phyloP scores from a whole-genome alignment of 2,888 invertebrate genomes.

The Lottia scabra region DNA sequence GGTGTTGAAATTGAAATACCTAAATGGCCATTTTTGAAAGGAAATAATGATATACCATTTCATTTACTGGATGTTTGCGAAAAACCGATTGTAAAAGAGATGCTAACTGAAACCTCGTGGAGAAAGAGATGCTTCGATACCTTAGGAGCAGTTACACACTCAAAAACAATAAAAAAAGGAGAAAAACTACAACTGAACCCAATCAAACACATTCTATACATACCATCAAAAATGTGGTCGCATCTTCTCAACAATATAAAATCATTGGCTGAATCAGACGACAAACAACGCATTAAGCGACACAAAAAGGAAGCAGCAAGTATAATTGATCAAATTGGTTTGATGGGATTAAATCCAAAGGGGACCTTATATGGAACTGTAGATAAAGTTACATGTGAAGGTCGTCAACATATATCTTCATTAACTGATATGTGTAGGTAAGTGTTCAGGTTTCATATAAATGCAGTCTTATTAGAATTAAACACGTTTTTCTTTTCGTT shows the following conservation, averaged over 20 bases:
- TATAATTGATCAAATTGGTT: neutral
- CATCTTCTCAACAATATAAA: neutral
- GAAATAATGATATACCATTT: conserved; percentile 32
- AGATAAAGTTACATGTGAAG: conserved; percentile 14
- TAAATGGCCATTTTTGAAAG: conserved; percentile 27
- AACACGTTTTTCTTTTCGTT: too few relatives aligned
- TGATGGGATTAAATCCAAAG: neutral
- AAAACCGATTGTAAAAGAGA: conserved; percentile 34
- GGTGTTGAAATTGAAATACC: conserved; percentile 36
- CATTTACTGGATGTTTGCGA: conserved; percentile 33
- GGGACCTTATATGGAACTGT: neutral
- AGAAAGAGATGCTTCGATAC: conserved; percentile 34
- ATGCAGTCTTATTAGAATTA: too few relatives aligned
- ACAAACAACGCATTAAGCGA: neutral
- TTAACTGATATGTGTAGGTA: neutral
- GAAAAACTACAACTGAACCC: conserved; percentile 6
- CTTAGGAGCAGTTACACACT: neutral
- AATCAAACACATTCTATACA: neutral
- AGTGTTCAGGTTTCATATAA: too few relatives aligned
- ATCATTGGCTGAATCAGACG: neutral
- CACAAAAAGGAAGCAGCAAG: neutral
- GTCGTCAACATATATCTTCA: neutral
- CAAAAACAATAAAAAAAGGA: neutral
- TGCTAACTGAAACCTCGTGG: conserved; percentile 36
- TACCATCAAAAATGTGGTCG: conserved; percentile 13